Evolutionary conservation across 2,888 invertebrate genomes (phyloP).

Genomic region (Congeria kusceri): DNA sequence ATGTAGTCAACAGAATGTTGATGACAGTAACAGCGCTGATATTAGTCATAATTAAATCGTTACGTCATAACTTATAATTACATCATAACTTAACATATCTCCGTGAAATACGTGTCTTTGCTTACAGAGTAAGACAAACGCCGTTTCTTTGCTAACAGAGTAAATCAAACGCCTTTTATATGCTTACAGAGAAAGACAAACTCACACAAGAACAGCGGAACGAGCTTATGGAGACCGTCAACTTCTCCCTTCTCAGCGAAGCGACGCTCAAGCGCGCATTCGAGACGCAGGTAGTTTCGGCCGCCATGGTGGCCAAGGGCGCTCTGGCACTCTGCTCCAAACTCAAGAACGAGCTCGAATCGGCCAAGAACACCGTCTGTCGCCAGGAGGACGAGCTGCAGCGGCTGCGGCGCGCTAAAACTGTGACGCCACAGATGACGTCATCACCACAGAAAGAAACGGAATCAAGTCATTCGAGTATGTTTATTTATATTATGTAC

Average conservation of each 20-base stretch:
- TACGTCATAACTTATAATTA: too few relatives aligned
- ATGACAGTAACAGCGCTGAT: too few relatives aligned
- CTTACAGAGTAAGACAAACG: too few relatives aligned
- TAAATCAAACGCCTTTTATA: neutral
- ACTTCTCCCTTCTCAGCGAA: slow-evolving; percentile 81
- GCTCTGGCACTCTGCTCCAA: slow-evolving; percentile 79
- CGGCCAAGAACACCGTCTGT: slow-evolving; percentile 76
- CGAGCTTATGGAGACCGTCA: slow-evolving; percentile 77
- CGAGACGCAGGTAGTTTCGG: slow-evolving; percentile 80
- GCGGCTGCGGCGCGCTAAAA: slow-evolving; percentile 58
- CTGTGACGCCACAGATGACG: slow-evolving; percentile 59
- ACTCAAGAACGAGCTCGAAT: slow-evolving; percentile 78
- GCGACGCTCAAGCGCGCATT: slow-evolving; percentile 78
- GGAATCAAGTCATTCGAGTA: slow-evolving; percentile 60
- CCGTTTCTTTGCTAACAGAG: neutral
- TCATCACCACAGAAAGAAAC: slow-evolving; percentile 51
- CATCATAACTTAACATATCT: too few relatives aligned
- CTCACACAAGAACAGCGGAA: slow-evolving; percentile 72
- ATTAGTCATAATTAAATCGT: too few relatives aligned
- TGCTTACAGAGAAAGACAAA: slow-evolving; percentile 74
- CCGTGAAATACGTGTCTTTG: too few relatives aligned
- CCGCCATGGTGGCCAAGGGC: slow-evolving; percentile 77
- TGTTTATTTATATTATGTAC: neutral
- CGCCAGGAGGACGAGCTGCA: slow-evolving; percentile 79
- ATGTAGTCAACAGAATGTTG: too few relatives aligned